A percentile compares a stretch with the other conserved stretches of the same genome.
Conservation (phyloP, 2,888 invertebrate genomes). For the Caradrina kadenii region DNA sequence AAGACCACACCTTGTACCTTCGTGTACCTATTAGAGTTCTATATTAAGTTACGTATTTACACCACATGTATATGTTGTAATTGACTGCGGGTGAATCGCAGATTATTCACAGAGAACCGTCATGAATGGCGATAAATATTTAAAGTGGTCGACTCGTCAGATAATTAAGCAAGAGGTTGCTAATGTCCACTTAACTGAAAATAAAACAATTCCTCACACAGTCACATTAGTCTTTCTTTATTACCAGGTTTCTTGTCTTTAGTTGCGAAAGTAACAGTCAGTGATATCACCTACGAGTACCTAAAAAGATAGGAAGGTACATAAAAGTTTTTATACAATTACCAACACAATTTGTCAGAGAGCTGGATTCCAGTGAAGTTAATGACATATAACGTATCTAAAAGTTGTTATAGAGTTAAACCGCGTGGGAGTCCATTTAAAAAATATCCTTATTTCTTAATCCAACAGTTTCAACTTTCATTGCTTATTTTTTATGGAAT, state of each 20-base stretch:
- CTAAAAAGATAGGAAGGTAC: not conserved
- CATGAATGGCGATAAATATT: slow-evolving; percentile 31
- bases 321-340: not conserved
- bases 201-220: slow-evolving; percentile 23
- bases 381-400: not conserved
- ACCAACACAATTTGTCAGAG: not conserved
- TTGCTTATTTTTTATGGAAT: slow-evolving; percentile 49
- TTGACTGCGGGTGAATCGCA: slow-evolving; percentile 8
- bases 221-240: slow-evolving; percentile 17
- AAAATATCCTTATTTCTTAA: not conserved
- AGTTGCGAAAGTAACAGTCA: not conserved
- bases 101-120: slow-evolving; percentile 5
- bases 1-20: slow-evolving; percentile 62
- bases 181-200: slow-evolving; percentile 17
- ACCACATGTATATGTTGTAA: slow-evolving; percentile 12
- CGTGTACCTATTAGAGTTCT: slow-evolving; percentile 17
- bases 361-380: not conserved
- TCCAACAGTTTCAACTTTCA: slow-evolving; percentile 32
- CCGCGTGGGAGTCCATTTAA: not conserved
- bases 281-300: not conserved
- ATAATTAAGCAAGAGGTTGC: slow-evolving; percentile 23
- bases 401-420: not conserved
- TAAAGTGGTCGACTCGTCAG: slow-evolving; percentile 9
- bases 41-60: slow-evolving; percentile 21
- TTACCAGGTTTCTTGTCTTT: not conserved